phyloP scores from a whole-genome alignment of 2,888 invertebrate genomes.

The Apamea epomidion region DNA sequence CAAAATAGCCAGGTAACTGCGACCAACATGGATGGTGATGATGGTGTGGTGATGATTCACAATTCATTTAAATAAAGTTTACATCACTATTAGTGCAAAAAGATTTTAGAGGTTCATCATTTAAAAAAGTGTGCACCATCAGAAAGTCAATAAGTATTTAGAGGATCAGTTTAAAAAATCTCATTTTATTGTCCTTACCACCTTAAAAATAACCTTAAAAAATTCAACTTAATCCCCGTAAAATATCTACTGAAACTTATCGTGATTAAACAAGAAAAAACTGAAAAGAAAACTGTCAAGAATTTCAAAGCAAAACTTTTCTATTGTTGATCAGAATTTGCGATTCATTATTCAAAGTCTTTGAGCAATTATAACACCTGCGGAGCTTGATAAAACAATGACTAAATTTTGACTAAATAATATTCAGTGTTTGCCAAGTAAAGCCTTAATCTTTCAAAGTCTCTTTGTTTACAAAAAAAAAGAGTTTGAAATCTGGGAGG shows the following conservation, averaged over 20 bases:
- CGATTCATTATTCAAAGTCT: constrained; percentile 56
- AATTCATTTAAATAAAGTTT: background rate
- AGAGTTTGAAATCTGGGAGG: constrained; percentile 9
- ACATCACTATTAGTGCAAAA: too few relatives aligned
- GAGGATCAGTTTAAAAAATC: background rate
- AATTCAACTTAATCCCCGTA: constrained; percentile 24
- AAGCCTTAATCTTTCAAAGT: constrained; percentile 46
- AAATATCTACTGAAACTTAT: constrained; percentile 33
- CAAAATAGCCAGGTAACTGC: background rate
- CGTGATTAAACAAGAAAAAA: constrained; percentile 41
- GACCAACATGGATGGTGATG: too few relatives aligned
- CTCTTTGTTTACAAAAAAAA: constrained; percentile 53
- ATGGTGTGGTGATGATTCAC: too few relatives aligned
- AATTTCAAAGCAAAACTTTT: constrained; percentile 49
- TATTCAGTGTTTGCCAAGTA: constrained; percentile 40
- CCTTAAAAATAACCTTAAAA: constrained; percentile 24
- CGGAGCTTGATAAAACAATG: constrained; percentile 53
- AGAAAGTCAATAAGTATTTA: background rate
- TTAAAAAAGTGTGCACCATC: background rate
- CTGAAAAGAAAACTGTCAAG: background rate
- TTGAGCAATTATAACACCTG: constrained; percentile 61
- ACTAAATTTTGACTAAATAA: constrained; percentile 50
- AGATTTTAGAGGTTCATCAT: background rate
- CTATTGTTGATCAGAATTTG: constrained; percentile 53
- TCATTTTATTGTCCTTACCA: too few relatives aligned